Evolutionary conservation across 2,113 vertebrate genomes (phyloP).

Genomic region (Holacanthus passer): DNA sequence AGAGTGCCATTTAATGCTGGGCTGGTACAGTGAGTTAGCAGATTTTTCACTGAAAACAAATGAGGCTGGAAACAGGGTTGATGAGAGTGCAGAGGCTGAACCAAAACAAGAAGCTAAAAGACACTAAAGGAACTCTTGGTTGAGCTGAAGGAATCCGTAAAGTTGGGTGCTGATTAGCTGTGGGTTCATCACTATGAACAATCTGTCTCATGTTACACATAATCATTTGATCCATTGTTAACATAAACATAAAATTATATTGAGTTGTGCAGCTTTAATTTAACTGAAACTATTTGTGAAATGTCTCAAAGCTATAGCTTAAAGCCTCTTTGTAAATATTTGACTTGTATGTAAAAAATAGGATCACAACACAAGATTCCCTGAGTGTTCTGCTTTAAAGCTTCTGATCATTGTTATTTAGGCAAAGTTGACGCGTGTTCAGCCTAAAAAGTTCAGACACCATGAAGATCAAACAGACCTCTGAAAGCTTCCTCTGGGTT

Average conservation of each 20-base stretch:
- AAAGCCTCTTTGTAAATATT: slow-evolving; percentile 1
- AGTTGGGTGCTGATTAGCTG: not conserved
- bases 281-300: slow-evolving; percentile 5
- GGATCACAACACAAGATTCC: not conserved
- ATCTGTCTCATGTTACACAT: not conserved
- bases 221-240: not conserved
- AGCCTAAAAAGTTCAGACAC: slow-evolving; percentile 48
- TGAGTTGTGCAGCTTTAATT: slow-evolving; percentile 1
- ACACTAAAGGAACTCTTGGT: not conserved
- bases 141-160: not conserved
- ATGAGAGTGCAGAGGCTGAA: not conserved
- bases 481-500: slow-evolving; percentile 44
- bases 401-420: slow-evolving; percentile 45
- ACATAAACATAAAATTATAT: not conserved
- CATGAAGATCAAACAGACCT: slow-evolving; percentile 41
- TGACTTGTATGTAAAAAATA: not conserved
- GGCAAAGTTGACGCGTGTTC: slow-evolving; percentile 44
- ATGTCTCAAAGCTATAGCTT: not conserved
- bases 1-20: not conserved
- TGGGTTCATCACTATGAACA: not conserved
- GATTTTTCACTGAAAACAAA: too few relatives aligned
- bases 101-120: not conserved
- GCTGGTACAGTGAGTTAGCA: too few relatives aligned
- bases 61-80: not conserved
- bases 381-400: slow-evolving; percentile 21